phyloP scores from a whole-genome alignment of 1,140 invertebrate genomes.

The Tyrophagus putrescentiae region DNA sequence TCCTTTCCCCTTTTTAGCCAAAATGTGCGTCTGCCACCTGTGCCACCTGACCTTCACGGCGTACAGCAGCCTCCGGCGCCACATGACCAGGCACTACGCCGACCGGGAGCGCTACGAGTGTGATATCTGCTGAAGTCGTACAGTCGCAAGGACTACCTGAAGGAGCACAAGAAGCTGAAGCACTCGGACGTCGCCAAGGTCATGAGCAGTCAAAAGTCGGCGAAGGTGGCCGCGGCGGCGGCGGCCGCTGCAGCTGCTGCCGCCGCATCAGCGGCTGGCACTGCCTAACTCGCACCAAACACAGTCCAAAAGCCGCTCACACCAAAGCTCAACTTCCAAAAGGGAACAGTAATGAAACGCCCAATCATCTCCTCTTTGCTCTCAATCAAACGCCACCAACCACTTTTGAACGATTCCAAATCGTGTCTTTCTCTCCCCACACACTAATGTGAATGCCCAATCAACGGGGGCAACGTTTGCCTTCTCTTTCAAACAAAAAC shows the following conservation, averaged over 20 bases:
- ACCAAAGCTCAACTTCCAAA: no score
- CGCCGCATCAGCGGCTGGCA: not conserved
- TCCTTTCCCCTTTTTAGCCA: conserved; percentile 15
- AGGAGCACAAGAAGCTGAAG: conserved; percentile 27
- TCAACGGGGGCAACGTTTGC: not conserved
- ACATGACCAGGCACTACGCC: conserved; percentile 26
- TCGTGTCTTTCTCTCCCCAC: not conserved
- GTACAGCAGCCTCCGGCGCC: conserved; percentile 24
- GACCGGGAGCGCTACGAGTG: conserved; percentile 29
- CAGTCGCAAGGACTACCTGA: conserved; percentile 28
- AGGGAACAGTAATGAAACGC: not conserved
- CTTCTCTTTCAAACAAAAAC: not conserved
- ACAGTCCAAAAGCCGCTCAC: no score
- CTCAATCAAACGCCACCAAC: not conserved
- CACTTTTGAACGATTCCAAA: not conserved
- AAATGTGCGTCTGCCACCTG: conserved; percentile 25
- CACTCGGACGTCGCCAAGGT: conserved; percentile 18
- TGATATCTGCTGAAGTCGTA: conserved; percentile 28
- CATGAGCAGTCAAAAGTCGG: not conserved
- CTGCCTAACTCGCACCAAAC: no score
- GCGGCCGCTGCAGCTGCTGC: not conserved
- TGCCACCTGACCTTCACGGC: conserved; percentile 25
- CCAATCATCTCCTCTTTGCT: not conserved
- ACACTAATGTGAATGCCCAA: no score
- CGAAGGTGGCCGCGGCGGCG: not conserved